These are phyloP conservation scores for Schlechtendalia chinensis DNA, from an alignment of 1,140 invertebrate genomes.

Conservation along the genomic window DNA sequence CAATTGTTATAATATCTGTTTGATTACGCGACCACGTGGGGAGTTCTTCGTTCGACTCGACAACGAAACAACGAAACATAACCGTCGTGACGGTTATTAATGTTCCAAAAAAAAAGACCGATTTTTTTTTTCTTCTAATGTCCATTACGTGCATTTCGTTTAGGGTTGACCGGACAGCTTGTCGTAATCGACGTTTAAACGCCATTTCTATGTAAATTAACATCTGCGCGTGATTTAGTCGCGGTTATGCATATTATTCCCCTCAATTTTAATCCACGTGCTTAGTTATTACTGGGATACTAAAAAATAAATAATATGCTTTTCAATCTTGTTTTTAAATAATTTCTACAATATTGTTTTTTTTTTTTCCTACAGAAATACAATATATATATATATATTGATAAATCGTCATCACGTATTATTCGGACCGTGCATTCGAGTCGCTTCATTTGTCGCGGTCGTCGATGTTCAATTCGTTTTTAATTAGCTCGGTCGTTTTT, in stretches of 20 bases:
- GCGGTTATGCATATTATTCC: background rate
- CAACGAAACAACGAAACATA: background rate
- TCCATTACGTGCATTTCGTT: background rate
- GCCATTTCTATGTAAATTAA: constrained; percentile 46
- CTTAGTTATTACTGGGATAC: background rate
- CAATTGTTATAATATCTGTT: background rate
- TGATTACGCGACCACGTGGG: background rate
- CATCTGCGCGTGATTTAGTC: constrained; percentile 3
- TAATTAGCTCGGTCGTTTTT: background rate
- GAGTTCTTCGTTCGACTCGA: background rate
- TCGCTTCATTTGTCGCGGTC: background rate
- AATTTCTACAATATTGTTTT: background rate
- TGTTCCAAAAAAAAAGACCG: constrained; percentile 7
- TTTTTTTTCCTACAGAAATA: too few relatives aligned
- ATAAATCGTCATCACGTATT: too few relatives aligned
- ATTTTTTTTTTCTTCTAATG: background rate
- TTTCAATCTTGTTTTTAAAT: background rate
- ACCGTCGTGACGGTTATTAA: background rate
- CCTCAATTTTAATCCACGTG: background rate
- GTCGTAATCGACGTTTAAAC: constrained; percentile 30
- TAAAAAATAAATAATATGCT: background rate
- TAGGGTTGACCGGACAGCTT: constrained; percentile 32
- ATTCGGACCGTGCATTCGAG: background rate
- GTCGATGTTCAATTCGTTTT: background rate
- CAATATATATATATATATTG: too few relatives aligned